Percentiles rank a stretch among this genome's conserved stretches.
phyloP scores from a whole-genome alignment of 2,113 vertebrate species.

The Cricetomys ansorgei region DNA sequence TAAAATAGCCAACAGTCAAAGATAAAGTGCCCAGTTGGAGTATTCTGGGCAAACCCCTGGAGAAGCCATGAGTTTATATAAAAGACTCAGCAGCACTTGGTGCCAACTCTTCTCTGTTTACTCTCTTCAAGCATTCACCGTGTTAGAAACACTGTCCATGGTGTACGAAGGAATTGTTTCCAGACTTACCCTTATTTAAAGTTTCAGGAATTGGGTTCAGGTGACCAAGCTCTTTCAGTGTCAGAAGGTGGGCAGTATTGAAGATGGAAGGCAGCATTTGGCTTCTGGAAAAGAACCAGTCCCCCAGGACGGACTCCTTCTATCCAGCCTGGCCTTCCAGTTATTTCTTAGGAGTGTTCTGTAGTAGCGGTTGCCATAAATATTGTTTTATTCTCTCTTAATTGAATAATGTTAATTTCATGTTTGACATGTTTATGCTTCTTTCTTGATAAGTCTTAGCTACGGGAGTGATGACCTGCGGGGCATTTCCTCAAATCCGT shows the following conservation, averaged over 20 bases:
- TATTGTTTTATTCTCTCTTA: constrained; percentile 21
- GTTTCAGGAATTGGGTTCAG: constrained; percentile 72
- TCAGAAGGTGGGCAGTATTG: constrained; percentile 46
- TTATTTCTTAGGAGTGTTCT: constrained; percentile 32
- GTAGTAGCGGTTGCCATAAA: background rate
- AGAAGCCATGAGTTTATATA: background rate
- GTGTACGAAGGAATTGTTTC: constrained; percentile 4
- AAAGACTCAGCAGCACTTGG: background rate
- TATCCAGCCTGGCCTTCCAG: constrained; percentile 33
- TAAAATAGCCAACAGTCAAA: constrained; percentile 4
- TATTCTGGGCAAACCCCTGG: background rate
- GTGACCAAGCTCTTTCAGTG: constrained; percentile 83
- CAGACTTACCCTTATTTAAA: background rate
- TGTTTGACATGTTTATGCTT: constrained; percentile 13
- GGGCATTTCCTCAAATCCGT: background rate
- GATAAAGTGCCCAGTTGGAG: constrained; percentile 61
- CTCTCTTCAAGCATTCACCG: constrained; percentile 8
- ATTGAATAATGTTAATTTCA: background rate
- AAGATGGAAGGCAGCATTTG: background rate
- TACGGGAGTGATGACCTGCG: background rate
- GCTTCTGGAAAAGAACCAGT: constrained; percentile 51
- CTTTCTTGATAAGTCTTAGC: constrained; percentile 43
- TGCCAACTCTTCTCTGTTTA: background rate
- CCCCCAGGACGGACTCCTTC: background rate
- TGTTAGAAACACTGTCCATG: background rate